These are phyloP conservation scores for Salpingus planirostris DNA, from an alignment of 2,888 invertebrate genomes.

Conservation along the genomic window DNA sequence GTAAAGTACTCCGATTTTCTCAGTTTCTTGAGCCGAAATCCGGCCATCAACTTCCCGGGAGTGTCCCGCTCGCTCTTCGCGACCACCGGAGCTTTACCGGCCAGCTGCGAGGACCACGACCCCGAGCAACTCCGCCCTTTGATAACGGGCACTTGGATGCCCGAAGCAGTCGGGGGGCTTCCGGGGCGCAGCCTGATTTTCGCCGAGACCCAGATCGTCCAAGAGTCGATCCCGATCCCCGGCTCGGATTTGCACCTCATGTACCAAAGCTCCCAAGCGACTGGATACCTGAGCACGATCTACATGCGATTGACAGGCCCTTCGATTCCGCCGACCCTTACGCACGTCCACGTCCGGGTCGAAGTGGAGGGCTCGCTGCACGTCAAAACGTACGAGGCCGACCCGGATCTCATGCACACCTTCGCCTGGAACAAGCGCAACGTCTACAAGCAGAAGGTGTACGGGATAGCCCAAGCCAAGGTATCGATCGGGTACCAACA, in stretches of 20 bases:
- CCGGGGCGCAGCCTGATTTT: constrained; percentile 76
- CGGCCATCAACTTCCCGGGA: constrained; percentile 47
- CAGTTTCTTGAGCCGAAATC: constrained; percentile 35
- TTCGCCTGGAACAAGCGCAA: constrained; percentile 98
- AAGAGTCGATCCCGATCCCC: constrained; percentile 89
- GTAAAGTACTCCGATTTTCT: too few species aligned
- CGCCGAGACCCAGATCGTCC: constrained; percentile 93
- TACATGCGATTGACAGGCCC: constrained; percentile 80
- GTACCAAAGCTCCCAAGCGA: constrained; percentile 91
- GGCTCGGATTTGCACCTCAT: constrained; percentile 89
- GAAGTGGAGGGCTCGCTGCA: constrained; percentile 86
- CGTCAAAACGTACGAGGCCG: constrained; percentile 90
- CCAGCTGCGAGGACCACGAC: constrained; percentile 77
- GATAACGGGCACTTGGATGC: constrained; percentile 83
- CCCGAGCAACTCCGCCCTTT: constrained; percentile 77
- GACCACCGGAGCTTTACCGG: constrained; percentile 45
- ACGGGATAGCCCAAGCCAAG: constrained; percentile 79
- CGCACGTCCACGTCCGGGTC: constrained; percentile 84
- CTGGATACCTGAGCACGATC: constrained; percentile 89
- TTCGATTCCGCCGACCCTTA: constrained; percentile 68
- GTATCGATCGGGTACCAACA: constrained; percentile 94
- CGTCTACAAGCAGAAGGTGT: constrained; percentile 93
- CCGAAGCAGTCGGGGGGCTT: constrained; percentile 79
- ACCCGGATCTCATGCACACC: constrained; percentile 88
- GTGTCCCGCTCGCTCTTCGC: constrained; percentile 47